Evolutionary conservation across 2,888 invertebrate genomes (phyloP), one percentile per base, ranked within the genome.

Genomic region (Ochlodes sylvanus): DNA sequence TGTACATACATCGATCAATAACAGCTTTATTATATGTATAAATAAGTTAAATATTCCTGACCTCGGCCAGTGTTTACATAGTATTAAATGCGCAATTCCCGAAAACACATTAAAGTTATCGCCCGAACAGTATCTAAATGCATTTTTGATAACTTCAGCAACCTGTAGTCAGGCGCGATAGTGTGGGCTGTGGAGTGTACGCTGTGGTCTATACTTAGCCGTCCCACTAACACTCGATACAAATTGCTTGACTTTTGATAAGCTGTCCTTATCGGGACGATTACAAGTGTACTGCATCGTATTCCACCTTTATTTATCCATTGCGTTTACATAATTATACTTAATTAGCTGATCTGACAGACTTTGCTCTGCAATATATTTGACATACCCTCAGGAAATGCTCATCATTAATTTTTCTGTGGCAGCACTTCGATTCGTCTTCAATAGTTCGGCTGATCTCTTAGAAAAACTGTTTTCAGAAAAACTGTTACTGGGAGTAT

Each of bases 231-330:
- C 86, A 84, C 79, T 72, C 77, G 70, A 76, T 75, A 84, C 83
- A 85, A 86, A 85, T 86, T 85, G 72, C 79, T 84, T 84, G 82
- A 83, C 85, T 82, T 79, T 71, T 76, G 89, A 88, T 89, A 89
- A 80, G 74, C 54, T 75, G 78, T 78, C 76, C 57, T 57, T 63
- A 63, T 68, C 63, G 58, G 19, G 4, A 52, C 52, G 68, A 68
- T 63, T 57, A 47, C 56, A 47, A 12, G 17, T 17, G 47, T 6
- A 12, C 3, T 17, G 17, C 17, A 47, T 47, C 15, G 47, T 47
- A 9, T 17, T 47, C 17, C 17, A 47, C 17, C 47, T 42, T n/a
- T 27, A 27, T 27, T 27, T 27, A 27, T 27, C 27, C 5, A 27
- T 27, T 27, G 27, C 27, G 27, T 27, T 27, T 27, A 27, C 27